These are phyloP conservation scores for Hippocampus kuda DNA, from an alignment of 2,797 vertebrate genomes.

Conservation along the genomic window DNA sequence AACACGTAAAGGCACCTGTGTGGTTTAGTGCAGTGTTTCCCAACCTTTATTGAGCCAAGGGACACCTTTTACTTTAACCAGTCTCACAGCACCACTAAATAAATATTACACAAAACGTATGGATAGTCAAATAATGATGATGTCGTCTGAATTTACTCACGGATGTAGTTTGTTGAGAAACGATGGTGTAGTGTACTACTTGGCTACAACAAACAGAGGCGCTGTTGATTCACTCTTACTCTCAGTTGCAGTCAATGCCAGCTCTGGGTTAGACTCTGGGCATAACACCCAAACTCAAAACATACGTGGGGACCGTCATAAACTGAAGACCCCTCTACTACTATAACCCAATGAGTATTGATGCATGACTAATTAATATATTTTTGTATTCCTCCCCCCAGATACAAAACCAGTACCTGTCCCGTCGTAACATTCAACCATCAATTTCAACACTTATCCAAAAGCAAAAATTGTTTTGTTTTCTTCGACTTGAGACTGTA, in stretches of 20 bases:
- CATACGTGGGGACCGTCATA: too few relatives aligned
- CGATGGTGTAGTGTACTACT: background rate
- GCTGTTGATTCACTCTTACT: background rate
- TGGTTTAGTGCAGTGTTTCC: too few relatives aligned
- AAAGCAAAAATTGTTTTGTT: slow-evolving; percentile 3
- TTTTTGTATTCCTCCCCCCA: slow-evolving; percentile 16
- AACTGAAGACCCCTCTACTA: background rate
- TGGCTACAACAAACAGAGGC: slow-evolving; percentile 1
- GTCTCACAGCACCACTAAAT: background rate
- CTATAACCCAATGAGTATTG: background rate
- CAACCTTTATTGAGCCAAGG: too few relatives aligned
- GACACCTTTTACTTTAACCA: too few relatives aligned
- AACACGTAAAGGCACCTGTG: too few relatives aligned
- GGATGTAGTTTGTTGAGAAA: background rate
- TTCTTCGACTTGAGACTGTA: background rate
- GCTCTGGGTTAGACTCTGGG: background rate
- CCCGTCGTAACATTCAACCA: slow-evolving; percentile 40
- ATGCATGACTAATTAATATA: slow-evolving; percentile 7
- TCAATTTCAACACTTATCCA: slow-evolving; percentile 3
- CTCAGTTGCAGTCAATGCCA: background rate
- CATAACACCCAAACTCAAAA: too few relatives aligned
- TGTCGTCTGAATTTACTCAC: background rate
- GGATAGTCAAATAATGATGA: background rate
- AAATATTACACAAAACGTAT: background rate
- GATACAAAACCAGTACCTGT: slow-evolving; percentile 45